Base-by-base conservation (phyloP, 2,797 vertebrate genomes). In the Eulemur albifrons region DNA sequence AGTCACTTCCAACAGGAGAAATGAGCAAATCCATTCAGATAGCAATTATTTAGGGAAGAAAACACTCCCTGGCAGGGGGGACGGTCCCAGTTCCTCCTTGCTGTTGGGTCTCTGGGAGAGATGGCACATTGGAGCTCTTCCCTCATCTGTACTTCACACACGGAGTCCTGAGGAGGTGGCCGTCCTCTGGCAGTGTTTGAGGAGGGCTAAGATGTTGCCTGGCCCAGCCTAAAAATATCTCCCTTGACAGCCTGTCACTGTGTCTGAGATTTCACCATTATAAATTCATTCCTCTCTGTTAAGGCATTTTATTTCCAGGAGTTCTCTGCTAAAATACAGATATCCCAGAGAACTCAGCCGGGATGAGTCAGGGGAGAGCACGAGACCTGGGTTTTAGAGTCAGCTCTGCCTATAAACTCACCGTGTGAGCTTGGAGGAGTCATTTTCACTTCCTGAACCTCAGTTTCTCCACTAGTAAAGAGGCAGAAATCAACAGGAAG, bases 211-310 rank as follows among this genome's bases (percentile, higher is more conserved):
- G 96, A 93, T 96, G 91, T 96, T 96, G 96, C 89, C 88, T 4
- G 2, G 95, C 88, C 93, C 43, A 35, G 79, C 94, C 96, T 98
- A 97, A 98, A 97, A 97, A 97, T 96, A 97, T 96, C 97, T 96
- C 96, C 96, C 97, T 77, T 97, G 97, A 97, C 97, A 98, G 83
- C 91, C 94, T 97, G 96, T 97, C 97, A 95, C 61, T 3, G 76
- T 54, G 96, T 90, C 95, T 95, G 97, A 89, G 80, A 95, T 76
- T 77, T 94, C 87, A 30, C 93, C 87, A 94, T 97, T 97, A 96
- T 95, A 93, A 93, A 97, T 97, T 96, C 96, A 97, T 96, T 93
- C 88, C 89, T 96, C 88, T 94, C 89, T 82, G 93, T 95, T 93
- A 94, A 82, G 92, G 80, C 80, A 2, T 97, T 97, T 97, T 97